Conservation (phyloP, 2,113 vertebrate genomes). For the Pantherophis guttatus region DNA sequence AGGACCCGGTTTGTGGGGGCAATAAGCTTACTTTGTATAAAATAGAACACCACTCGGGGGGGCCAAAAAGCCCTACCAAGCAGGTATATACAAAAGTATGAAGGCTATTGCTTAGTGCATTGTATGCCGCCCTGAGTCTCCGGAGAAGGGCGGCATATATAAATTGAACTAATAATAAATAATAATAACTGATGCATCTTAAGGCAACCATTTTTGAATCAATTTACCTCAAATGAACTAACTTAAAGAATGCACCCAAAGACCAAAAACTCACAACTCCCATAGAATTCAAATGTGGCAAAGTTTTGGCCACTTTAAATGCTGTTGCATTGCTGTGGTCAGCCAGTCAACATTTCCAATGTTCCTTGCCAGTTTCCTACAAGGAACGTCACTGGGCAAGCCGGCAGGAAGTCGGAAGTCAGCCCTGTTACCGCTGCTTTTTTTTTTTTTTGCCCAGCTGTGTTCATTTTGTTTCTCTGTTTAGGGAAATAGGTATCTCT, state of each 20-base stretch:
- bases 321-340: not conserved
- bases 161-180: no score
- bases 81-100: no score
- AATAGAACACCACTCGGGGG: no score
- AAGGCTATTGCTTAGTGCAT: no score
- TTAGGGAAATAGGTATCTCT: not conserved
- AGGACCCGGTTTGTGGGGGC: no score
- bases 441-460: not conserved
- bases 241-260: not conserved
- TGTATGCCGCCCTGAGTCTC: no score
- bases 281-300: not conserved
- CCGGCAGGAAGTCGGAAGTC: not conserved
- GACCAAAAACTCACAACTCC: not conserved
- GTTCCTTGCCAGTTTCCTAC: not conserved
- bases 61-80: no score
- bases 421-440: not conserved
- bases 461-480: not conserved
- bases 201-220: not conserved
- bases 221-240: not conserved
- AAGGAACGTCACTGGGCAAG: not conserved
- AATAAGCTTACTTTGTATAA: no score
- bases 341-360: not conserved
- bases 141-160: no score
- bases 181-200: not conserved
- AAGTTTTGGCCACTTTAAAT: not conserved